A percentile compares a stretch with the other conserved stretches of the same genome.
Evolutionary conservation across 2,888 invertebrate species (phyloP).

Genomic region (Melikaiella ostensackeni): DNA sequence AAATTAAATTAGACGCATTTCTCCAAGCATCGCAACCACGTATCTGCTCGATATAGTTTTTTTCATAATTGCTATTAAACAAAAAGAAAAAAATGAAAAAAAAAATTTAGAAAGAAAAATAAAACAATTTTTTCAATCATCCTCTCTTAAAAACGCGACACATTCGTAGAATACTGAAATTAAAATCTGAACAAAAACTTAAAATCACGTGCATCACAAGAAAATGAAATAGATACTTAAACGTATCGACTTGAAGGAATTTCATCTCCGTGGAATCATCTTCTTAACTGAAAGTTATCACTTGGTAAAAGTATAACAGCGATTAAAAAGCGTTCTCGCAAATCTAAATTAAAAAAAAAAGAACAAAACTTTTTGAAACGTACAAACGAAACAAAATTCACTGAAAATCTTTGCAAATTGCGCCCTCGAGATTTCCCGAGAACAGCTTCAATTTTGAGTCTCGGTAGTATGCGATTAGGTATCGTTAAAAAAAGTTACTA

Average conservation of each 20-base stretch:
- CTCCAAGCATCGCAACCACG: constrained; percentile 63
- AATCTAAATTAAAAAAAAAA: constrained; percentile 37
- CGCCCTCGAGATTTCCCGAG: background rate
- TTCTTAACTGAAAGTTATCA: constrained; percentile 34
- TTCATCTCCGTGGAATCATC: constrained; percentile 31
- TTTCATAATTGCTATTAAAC: constrained; percentile 39
- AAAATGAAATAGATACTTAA: constrained; percentile 35
- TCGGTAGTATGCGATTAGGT: constrained; percentile 54
- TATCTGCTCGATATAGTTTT: constrained; percentile 32
- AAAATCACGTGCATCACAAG: constrained; percentile 37
- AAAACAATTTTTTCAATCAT: constrained; percentile 31
- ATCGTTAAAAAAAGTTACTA: constrained; percentile 63
- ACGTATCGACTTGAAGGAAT: constrained; percentile 39
- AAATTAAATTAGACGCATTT: constrained; percentile 66
- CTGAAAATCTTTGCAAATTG: constrained; percentile 44
- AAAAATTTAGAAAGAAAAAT: constrained; percentile 35
- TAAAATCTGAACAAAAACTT: constrained; percentile 39
- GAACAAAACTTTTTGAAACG: constrained; percentile 21
- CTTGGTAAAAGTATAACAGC: constrained; percentile 24
- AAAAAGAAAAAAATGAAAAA: constrained; percentile 40
- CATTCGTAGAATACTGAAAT: constrained; percentile 38
- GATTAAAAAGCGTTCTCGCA: constrained; percentile 19
- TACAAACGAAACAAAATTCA: constrained; percentile 28
- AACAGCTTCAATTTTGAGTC: constrained; percentile 39
- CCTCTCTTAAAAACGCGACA: constrained; percentile 19